Evolutionary conservation across 2,113 vertebrate species (phyloP).

Genomic region (Neolamprologus kungweensis): DNA sequence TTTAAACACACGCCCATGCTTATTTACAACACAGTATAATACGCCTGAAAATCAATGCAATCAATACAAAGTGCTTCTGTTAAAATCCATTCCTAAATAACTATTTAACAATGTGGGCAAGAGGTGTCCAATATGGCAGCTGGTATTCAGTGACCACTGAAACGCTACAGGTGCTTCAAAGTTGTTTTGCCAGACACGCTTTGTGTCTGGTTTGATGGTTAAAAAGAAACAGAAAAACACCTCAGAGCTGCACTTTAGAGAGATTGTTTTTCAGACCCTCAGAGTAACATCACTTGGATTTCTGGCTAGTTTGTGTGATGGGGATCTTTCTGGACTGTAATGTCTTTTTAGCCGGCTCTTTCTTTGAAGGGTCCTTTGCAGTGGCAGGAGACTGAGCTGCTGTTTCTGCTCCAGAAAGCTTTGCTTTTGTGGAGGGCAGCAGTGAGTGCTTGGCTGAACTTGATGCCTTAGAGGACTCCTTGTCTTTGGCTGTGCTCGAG

Average conservation of each 20-base stretch:
- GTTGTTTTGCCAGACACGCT: conserved; percentile 7
- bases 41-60: conserved; percentile 52
- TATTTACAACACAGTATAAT: conserved; percentile 59
- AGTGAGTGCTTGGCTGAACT: conserved; percentile 79
- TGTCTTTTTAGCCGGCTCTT: conserved; percentile 75
- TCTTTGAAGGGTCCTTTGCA: conserved; percentile 69
- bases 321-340: conserved; percentile 80
- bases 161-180: conserved; percentile 47
- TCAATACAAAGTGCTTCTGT: conserved; percentile 71
- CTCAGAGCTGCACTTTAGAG: conserved; percentile 73
- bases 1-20: conserved; percentile 60
- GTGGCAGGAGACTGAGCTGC: conserved; percentile 64
- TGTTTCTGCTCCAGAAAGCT: conserved; percentile 78
- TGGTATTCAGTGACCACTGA: conserved; percentile 38
- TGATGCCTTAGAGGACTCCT: conserved; percentile 70
- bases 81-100: conserved; percentile 65
- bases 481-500: conserved; percentile 69
- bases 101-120: conserved; percentile 50
- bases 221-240: conserved; percentile 8
- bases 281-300: conserved; percentile 78
- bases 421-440: conserved; percentile 79
- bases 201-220: conserved; percentile 3
- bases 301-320: conserved; percentile 83
- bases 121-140: conserved; percentile 52
- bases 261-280: conserved; percentile 35